Percentiles rank a stretch among this genome's conserved stretches.
Conservation (phyloP, 2,888 invertebrate species). For the Thelaira solivaga region DNA sequence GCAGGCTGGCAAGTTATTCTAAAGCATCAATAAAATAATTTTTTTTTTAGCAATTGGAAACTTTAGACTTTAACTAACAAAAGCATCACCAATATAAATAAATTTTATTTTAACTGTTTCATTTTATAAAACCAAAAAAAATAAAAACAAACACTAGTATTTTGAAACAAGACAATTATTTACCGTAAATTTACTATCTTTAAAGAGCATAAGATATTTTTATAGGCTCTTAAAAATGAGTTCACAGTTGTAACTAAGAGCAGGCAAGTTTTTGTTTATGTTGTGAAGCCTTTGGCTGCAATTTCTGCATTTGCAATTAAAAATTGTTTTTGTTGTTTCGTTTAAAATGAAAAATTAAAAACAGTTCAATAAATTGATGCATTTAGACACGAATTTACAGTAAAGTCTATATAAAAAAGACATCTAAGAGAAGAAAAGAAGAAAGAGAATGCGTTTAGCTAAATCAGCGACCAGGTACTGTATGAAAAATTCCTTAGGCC, state of each 20-base stretch:
- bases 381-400: no score
- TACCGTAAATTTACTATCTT: slow-evolving; percentile 21
- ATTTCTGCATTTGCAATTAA: slow-evolving; percentile 5
- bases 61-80: slow-evolving; percentile 23
- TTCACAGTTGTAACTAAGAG: background rate
- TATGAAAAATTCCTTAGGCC: no score
- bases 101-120: slow-evolving; percentile 34
- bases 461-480: no score
- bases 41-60: background rate
- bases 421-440: no score
- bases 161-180: background rate
- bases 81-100: slow-evolving; percentile 42
- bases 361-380: no score
- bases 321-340: no score
- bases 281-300: background rate
- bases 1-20: background rate
- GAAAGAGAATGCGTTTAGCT: no score
- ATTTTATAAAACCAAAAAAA: slow-evolving; percentile 2
- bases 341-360: no score
- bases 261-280: slow-evolving; percentile 17
- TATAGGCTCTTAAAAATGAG: background rate
- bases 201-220: background rate
- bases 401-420: no score
- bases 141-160: background rate
- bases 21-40: slow-evolving; percentile 14